Evolutionary conservation across 2,113 vertebrate species (phyloP), one percentile per base, ranked within the genome.

Genomic region (Cottus gobio): DNA sequence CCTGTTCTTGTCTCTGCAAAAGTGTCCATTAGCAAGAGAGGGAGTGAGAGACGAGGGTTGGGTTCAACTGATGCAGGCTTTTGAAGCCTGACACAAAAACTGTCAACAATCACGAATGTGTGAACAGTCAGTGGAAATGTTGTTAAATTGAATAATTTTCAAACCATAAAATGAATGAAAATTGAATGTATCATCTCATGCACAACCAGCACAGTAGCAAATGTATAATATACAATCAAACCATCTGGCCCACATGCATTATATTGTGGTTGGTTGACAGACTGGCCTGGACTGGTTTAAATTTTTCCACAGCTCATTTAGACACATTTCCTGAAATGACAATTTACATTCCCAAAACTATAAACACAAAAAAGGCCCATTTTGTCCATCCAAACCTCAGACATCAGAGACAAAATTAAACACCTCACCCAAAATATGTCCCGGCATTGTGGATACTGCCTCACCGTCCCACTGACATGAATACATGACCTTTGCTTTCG

Each of bases 21-120:
- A 71, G 80, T 82, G 77, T 83, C 83, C 77, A 57, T 79, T 83
- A 74, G 72, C 39, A 46, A 56, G 42, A 75, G 69, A 61, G 50
- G 50, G 31, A 66, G 46, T 30, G 62, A 26, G 46, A 83, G 77
- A 60, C 16, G 2, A 64, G 10, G 48, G 20, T 8, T 64, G 65
- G 60, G 20, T 69, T 80, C 44, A 46, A 13, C 74, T 74, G 60
- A 82, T 70, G 37, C 42, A 26, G 28, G 22, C 44, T 70, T 70
- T 52, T 63, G 13, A 71, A 67, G 57, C 52, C 16, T 16, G 42
- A 22, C 15, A 4, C 61, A 71, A 58, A 77, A 31, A 48, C 50
- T 56, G 36, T 50, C 4, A 31, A 18, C n/a, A 44, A 7, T 30
- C 20, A 15, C 3, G 1, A 22, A 50, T 52, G 22, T n/a, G n/a